Percentiles rank a stretch among this genome's conserved stretches.
Conservation (phyloP, 2,797 vertebrate genomes). For the Bothrops alternatus region DNA sequence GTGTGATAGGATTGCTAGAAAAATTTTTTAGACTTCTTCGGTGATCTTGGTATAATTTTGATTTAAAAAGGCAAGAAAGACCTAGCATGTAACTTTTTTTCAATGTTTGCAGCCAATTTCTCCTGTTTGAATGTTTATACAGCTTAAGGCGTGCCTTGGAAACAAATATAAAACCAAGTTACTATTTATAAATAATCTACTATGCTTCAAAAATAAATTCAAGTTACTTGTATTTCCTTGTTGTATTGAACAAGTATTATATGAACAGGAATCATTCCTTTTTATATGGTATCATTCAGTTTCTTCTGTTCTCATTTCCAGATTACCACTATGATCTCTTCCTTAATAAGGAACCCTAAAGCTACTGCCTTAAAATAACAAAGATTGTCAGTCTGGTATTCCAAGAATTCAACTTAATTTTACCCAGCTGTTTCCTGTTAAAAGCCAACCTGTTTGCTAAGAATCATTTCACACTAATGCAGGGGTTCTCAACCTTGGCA, state of each 20-base stretch:
- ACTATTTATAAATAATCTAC: not conserved
- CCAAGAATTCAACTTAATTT: not conserved
- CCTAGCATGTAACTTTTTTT: not conserved
- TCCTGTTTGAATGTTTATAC: not conserved
- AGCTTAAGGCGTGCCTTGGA: slow-evolving; percentile 5
- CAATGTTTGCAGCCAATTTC: not conserved
- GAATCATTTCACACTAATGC: slow-evolving; percentile 2
- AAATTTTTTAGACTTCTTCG: slow-evolving; percentile 8
- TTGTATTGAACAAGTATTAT: not conserved
- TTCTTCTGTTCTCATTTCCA: not conserved
- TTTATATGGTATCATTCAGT: not conserved
- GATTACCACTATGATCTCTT: not conserved
- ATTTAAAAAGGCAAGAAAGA: slow-evolving; percentile 11
- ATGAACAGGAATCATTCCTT: not conserved
- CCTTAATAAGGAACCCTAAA: not conserved
- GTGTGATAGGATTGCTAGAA: slow-evolving; percentile 50
- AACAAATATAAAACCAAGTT: not conserved
- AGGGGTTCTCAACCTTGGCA: too few species aligned
- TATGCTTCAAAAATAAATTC: not conserved
- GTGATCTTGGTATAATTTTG: slow-evolving; percentile 9
- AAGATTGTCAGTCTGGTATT: not conserved
- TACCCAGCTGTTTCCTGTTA: not conserved
- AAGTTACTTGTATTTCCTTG: not conserved
- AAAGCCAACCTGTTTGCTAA: slow-evolving; percentile 13
- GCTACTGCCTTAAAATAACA: not conserved